Conservation (phyloP, 2,797 vertebrate species). For the Cyprinella venusta region DNA sequence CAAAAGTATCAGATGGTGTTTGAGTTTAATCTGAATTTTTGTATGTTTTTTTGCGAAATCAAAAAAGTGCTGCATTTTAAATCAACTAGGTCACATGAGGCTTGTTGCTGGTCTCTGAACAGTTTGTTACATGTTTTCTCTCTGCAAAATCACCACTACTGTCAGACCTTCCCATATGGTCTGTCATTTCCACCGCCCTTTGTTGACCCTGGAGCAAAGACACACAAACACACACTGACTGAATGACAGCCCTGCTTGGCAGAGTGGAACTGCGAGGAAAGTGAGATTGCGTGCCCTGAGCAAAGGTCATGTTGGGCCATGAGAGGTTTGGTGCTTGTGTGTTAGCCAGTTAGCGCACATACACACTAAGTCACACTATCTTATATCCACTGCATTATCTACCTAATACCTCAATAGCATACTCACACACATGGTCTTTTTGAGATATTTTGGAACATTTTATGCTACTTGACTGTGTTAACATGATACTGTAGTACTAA, state of each 20-base stretch:
- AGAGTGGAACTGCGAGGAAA: neutral
- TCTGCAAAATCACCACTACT: neutral
- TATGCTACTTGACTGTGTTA: neutral
- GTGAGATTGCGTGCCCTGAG: constrained; percentile 3
- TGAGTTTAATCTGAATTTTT: neutral
- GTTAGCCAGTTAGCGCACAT: constrained; percentile 15
- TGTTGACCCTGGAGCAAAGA: constrained; percentile 9
- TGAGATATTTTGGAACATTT: neutral
- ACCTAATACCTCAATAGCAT: neutral
- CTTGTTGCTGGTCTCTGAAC: neutral
- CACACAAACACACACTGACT: neutral
- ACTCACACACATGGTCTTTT: neutral
- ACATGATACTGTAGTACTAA: neutral
- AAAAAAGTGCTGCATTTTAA: too few relatives aligned
- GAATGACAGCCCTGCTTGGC: constrained; percentile 28
- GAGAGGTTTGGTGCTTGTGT: constrained; percentile 3
- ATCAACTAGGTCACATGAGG: neutral
- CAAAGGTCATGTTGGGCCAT: constrained; percentile 36
- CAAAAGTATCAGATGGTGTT: neutral
- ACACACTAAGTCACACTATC: neutral
- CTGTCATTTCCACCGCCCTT: constrained; percentile 18
- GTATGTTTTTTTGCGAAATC: neutral
- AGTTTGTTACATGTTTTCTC: constrained; percentile 8
- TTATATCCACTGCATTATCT: neutral
- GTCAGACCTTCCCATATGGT: constrained; percentile 6